These are phyloP conservation scores for Drosophila eohydei DNA, from an alignment of 2,888 invertebrate species.

Conservation along the genomic window DNA sequence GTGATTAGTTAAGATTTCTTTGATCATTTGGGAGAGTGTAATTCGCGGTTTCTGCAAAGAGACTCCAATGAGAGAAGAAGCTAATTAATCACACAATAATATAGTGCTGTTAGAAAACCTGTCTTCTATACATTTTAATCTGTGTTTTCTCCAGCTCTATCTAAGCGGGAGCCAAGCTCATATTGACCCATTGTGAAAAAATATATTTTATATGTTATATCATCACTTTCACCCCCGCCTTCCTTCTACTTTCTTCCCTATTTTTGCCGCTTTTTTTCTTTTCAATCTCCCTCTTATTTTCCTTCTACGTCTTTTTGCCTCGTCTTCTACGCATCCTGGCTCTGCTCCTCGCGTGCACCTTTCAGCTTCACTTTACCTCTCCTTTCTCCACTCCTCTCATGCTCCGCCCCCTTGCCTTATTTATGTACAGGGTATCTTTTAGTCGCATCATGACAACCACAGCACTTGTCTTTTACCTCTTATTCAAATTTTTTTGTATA, in stretches of 20 bases:
- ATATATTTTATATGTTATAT: background rate
- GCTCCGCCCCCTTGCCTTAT: background rate
- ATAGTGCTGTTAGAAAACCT: background rate
- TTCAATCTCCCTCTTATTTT: background rate
- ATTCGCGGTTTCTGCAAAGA: background rate
- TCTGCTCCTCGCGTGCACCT: too few species aligned
- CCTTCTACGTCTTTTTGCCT: too few species aligned
- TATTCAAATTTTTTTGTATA: constrained; percentile 5
- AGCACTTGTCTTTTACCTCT: background rate
- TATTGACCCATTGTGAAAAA: background rate
- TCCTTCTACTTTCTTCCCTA: background rate
- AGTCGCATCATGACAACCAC: background rate
- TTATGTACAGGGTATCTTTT: constrained; percentile 1
- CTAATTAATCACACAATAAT: background rate
- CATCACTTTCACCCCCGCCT: background rate
- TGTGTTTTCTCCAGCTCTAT: background rate
- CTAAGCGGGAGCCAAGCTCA: background rate
- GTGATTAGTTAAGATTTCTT: background rate
- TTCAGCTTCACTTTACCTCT: too few species aligned
- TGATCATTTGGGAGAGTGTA: background rate
- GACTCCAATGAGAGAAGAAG: background rate
- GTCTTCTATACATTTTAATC: background rate
- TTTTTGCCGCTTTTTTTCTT: background rate
- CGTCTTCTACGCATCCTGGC: too few species aligned
- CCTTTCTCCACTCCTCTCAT: too few species aligned